Evolutionary conservation across 2,797 vertebrate species (phyloP), one percentile per base, ranked within the genome.

Genomic region (Brotogeris chrysoptera): DNA sequence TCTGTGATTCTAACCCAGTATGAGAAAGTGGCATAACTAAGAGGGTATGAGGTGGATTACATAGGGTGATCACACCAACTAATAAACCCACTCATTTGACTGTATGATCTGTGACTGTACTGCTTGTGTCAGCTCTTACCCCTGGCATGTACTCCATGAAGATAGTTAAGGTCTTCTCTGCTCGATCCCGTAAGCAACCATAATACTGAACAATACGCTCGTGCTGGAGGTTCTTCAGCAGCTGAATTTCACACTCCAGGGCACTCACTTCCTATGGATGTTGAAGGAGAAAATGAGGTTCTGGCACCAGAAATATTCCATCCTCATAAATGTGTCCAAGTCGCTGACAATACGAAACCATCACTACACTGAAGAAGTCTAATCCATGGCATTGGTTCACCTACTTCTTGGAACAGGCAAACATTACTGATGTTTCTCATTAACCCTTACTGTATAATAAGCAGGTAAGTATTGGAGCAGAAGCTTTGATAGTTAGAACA

Each of bases 81-180:
- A 61, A 87, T 6, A 71, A 74, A 85, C 4, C 15, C 46, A 63
- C 4, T 8, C 13, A 23, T 15, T 59, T 47, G 32, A 18, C 70
- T n/a, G 36, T 9, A 39, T 25, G 52, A 49, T 4, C 69, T 36
- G 24, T 6, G 4, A 6, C 28, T n/a, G 23, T 16, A 80, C 52
- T 68, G 85, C 44, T 28, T 6, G 15, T 24, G n/a, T 39, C 64
- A 88, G 38, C 69, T 85, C 98, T 97, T 96, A 99, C 99, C 98
- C 99, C 99, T 3, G 99, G 99, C 99, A 99, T 99, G 97, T 99
- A 99, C 98, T 99, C 99, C 99, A 99, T 99, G 96, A 99, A 99
- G 96, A 99, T 99, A 61, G 99, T 99, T 92, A 99, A 98, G 11
- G 99, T 99, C 97, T 99, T 99, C 97, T 99, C 99, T 1, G 98